Conservation (phyloP, 2,888 invertebrate species). For the Drosophila acutilabella region DNA sequence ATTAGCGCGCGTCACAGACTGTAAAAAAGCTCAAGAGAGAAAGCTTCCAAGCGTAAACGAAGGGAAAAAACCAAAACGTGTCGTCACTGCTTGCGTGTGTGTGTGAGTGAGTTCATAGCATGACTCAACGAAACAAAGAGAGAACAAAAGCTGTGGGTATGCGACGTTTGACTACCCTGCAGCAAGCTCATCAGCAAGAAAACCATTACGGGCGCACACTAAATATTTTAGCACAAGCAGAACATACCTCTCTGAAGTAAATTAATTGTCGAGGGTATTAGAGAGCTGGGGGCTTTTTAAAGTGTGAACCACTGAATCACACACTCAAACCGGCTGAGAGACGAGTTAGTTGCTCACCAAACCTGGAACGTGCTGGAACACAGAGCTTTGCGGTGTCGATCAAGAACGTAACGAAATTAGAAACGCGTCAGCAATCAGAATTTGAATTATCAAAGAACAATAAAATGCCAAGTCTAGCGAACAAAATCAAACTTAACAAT, state of each 20-base stretch:
- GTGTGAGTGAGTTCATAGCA: slow-evolving; percentile 33
- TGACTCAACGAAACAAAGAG: slow-evolving; percentile 41
- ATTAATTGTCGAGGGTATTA: slow-evolving; percentile 23
- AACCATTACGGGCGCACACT: no score
- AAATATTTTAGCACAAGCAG: no score
- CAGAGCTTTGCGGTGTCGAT: slow-evolving; percentile 25
- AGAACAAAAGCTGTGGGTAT: not conserved
- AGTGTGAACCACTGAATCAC: slow-evolving; percentile 49
- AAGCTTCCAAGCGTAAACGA: slow-evolving; percentile 32
- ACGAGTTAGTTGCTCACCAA: slow-evolving; percentile 53
- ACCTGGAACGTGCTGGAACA: slow-evolving; percentile 53
- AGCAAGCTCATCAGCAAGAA: not conserved
- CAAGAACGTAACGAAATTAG: not conserved
- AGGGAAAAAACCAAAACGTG: slow-evolving; percentile 27
- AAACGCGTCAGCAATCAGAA: slow-evolving; percentile 10
- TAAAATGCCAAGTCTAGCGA: slow-evolving; percentile 82
- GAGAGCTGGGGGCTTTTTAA: slow-evolving; percentile 15
- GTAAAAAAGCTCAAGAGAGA: slow-evolving; percentile 40
- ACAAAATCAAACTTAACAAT: slow-evolving; percentile 87
- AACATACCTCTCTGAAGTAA: not conserved
- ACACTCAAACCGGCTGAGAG: slow-evolving; percentile 48
- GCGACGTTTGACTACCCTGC: slow-evolving; percentile 18
- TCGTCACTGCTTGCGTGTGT: not conserved
- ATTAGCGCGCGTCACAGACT: slow-evolving; percentile 21
- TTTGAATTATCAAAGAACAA: slow-evolving; percentile 49